Percentiles rank a stretch among this genome's conserved stretches.
These are phyloP conservation scores for Danio tinwini DNA, from an alignment of 2,797 vertebrate genomes.

Conservation along the genomic window DNA sequence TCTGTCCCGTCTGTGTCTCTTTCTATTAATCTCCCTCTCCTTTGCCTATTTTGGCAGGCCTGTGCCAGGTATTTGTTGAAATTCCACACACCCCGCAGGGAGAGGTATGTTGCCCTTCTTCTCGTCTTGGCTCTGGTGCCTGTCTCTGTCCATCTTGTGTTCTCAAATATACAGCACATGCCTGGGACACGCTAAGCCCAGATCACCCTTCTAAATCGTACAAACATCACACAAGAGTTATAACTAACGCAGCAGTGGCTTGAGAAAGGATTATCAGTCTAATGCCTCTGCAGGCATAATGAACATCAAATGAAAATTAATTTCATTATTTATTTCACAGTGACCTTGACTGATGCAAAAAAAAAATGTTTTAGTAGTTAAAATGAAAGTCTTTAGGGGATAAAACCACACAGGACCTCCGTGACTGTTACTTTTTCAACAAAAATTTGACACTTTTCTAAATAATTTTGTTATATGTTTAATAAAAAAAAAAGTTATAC, in stretches of 20 bases:
- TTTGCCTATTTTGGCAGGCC: slow-evolving; percentile 79
- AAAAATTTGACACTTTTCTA: too few relatives aligned
- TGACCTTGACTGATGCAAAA: neutral
- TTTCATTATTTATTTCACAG: neutral
- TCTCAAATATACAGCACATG: slow-evolving; percentile 70
- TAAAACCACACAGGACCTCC: neutral
- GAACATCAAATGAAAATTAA: neutral
- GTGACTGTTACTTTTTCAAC: neutral
- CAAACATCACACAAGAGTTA: slow-evolving; percentile 35
- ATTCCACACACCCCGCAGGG: slow-evolving; percentile 85
- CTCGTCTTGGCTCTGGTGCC: slow-evolving; percentile 74
- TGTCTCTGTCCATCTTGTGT: slow-evolving; percentile 79
- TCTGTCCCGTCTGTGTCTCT: slow-evolving; percentile 38
- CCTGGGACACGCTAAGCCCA: slow-evolving; percentile 57
- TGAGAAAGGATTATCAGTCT: slow-evolving; percentile 9
- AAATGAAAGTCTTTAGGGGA: neutral
- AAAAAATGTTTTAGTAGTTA: neutral
- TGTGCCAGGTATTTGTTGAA: slow-evolving; percentile 86
- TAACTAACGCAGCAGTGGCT: neutral
- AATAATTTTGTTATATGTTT: too few relatives aligned
- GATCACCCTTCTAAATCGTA: slow-evolving; percentile 36
- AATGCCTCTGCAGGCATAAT: slow-evolving; percentile 19
- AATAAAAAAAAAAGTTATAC: too few relatives aligned
- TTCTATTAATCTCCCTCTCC: slow-evolving; percentile 55
- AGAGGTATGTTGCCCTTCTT: slow-evolving; percentile 78